phyloP scores from a whole-genome alignment of 1,140 invertebrate species.

The Rhyacophila brunnea region DNA sequence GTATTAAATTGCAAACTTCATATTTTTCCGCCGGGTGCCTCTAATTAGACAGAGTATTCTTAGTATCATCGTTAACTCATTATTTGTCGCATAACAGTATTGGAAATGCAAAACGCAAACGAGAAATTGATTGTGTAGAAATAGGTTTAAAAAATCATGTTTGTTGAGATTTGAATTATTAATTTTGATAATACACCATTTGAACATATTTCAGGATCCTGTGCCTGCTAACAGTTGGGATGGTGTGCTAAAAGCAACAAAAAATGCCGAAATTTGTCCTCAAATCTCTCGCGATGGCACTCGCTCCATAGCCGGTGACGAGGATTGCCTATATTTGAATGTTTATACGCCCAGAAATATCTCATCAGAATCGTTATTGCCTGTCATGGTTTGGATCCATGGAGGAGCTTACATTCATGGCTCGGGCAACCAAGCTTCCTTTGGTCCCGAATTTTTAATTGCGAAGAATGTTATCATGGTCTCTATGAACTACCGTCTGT shows the following conservation, averaged over 20 bases:
- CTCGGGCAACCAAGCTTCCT: constrained; percentile 39
- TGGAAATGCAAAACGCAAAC: no score
- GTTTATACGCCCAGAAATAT: constrained; percentile 45
- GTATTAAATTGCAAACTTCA: no score
- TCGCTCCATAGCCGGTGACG: constrained; percentile 42
- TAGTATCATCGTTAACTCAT: no score
- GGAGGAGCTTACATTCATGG: constrained; percentile 60
- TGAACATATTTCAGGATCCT: constrained; percentile 53
- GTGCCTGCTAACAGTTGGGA: constrained; percentile 55
- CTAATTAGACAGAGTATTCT: no score
- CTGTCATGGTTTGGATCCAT: constrained; percentile 59
- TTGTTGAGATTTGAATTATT: no score
- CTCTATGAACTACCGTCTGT: constrained; percentile 74
- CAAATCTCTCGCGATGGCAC: constrained; percentile 39
- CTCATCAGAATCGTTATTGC: constrained; percentile 13
- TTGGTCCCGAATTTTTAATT: constrained; percentile 53
- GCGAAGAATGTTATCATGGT: constrained; percentile 66
- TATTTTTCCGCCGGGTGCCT: no score
- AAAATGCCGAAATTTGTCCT: constrained; percentile 47
- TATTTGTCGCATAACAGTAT: no score
- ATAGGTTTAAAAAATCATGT: no score
- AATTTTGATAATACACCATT: no score
- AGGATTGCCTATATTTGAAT: constrained; percentile 59
- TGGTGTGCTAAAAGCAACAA: constrained; percentile 52
- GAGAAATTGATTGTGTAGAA: no score